Base-by-base conservation (phyloP, 2,113 vertebrate genomes). In the Lynx canadensis region DNA sequence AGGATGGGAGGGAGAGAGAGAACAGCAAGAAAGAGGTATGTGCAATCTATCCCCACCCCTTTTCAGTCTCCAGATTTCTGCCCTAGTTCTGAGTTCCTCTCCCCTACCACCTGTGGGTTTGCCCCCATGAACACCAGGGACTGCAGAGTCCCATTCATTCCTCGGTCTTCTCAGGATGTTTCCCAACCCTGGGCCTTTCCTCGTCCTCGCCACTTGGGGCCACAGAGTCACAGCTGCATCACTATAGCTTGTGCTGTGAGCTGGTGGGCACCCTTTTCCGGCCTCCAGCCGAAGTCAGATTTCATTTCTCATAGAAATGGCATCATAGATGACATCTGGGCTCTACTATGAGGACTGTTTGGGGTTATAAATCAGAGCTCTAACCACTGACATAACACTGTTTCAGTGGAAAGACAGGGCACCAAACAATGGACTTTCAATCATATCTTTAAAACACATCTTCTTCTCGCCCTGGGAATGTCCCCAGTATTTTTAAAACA, bases 211-310 rank as follows among this genome's bases (percentile, higher is more conserved):
- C 7, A 23, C 33, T 85, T 27, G 74, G 25, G 31, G 33, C 12
- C 1, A 21, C 73, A 25, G 36, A 36, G 8, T 57, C 68, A 50
- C 27, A 52, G 79, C 50, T 50, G 48, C 38, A 52, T 57, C 31
- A 7, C 7, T 7, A 9, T 6, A 19, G 9, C 60, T 31, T 69
- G 23, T 23, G 7, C 4, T 1, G 23, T 13, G 7, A 14, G 69
- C 0, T 7, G 3, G 29, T 13, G 7, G 27, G 69, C 0, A 0
- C 18, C 60, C 55, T 36, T 7, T 12, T 33, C 0, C 13, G 83
- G 16, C 25, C 87, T 74, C 38, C 38, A 15, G 25, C 13, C 1
- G 6, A 38, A 41, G 11, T 33, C 21, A 16, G 86, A 41, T 65
- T 86, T 73, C 66, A 73, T 74, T 76, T 85, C 36, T 50, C 10